Conservation (phyloP, 2,797 vertebrate species). For the Melanitta fusca region DNA sequence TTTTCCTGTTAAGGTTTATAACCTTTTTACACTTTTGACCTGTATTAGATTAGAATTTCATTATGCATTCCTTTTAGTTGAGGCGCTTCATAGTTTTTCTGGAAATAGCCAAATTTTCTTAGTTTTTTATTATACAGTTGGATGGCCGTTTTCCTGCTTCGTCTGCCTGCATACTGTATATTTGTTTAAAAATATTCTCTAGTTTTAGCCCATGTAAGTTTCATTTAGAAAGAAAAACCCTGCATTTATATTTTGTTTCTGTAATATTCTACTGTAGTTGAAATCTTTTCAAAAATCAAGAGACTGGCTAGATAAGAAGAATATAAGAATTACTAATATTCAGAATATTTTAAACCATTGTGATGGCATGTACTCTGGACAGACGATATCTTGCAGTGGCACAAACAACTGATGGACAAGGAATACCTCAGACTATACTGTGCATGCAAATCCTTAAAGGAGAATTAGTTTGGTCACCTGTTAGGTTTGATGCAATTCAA, state of each 20-base stretch:
- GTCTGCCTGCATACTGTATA: constrained; percentile 89
- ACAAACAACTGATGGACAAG: constrained; percentile 65
- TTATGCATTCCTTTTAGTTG: constrained; percentile 97
- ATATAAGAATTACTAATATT: constrained; percentile 71
- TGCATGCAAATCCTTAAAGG: constrained; percentile 49
- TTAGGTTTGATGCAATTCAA: constrained; percentile 22
- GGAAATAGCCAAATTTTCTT: constrained; percentile 85
- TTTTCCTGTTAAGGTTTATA: constrained; percentile 93
- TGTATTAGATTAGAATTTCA: constrained; percentile 89
- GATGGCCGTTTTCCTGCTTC: constrained; percentile 85
- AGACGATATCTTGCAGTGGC: constrained; percentile 68
- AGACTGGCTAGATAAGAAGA: constrained; percentile 82
- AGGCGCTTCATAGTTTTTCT: constrained; percentile 86
- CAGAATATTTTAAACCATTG: constrained; percentile 74
- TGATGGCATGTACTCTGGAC: constrained; percentile 74
- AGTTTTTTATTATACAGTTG: constrained; percentile 82
- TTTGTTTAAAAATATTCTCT: constrained; percentile 86
- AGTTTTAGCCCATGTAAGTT: constrained; percentile 86
- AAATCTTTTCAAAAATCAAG: constrained; percentile 81
- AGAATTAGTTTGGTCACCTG: constrained; percentile 36
- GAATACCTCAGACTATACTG: constrained; percentile 76
- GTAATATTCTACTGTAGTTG: constrained; percentile 85
- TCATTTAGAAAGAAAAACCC: constrained; percentile 81
- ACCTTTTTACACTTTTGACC: constrained; percentile 87
- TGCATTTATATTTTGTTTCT: constrained; percentile 84